These are phyloP conservation scores for Sanderia malayensis DNA, from an alignment of 30 jellyfish, hydroid and myxozoan genomes.

Conservation along the genomic window DNA sequence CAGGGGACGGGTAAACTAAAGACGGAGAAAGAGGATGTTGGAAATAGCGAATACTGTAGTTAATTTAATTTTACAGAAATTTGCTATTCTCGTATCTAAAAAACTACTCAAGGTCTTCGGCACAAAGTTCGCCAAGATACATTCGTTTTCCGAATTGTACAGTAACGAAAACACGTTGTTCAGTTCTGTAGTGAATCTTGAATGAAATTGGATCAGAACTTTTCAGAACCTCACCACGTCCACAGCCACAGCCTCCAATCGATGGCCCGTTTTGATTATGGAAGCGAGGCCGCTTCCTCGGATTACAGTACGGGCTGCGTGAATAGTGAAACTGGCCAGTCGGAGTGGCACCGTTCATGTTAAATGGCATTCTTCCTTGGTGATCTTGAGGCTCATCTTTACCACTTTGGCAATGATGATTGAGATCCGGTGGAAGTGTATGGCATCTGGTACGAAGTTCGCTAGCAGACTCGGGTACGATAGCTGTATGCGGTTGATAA, in stretches of 20 bases:
- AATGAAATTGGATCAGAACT: slow-evolving; percentile 55
- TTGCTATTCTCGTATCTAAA: too few species aligned
- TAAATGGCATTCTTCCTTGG: slow-evolving; percentile 46
- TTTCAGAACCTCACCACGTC: slow-evolving; percentile 39
- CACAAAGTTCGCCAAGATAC: slow-evolving; percentile 60
- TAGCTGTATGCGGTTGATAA: slow-evolving; percentile 9
- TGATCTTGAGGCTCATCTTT: slow-evolving; percentile 51
- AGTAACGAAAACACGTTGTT: slow-evolving; percentile 65
- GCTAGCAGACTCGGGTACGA: slow-evolving; percentile 4
- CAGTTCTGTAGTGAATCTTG: slow-evolving; percentile 67
- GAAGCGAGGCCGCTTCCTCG: slow-evolving; percentile 60
- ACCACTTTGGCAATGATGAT: slow-evolving; percentile 21
- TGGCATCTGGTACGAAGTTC: slow-evolving; percentile 39
- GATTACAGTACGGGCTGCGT: slow-evolving; percentile 48
- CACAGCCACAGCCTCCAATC: slow-evolving; percentile 68
- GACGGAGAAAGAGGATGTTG: too few species aligned
- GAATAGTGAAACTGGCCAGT: slow-evolving; percentile 33
- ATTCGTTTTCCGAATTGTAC: slow-evolving; percentile 52
- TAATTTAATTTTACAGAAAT: too few species aligned
- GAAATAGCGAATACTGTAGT: too few species aligned
- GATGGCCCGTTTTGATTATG: slow-evolving; percentile 54
- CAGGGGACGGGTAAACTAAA: too few species aligned
- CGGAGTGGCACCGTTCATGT: slow-evolving; percentile 33
- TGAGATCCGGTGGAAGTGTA: slow-evolving; percentile 28
- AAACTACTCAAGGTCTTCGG: slow-evolving; percentile 54